phyloP scores from a whole-genome alignment of 2,113 vertebrate species.

The Ibidorhyncha struthersii region DNA sequence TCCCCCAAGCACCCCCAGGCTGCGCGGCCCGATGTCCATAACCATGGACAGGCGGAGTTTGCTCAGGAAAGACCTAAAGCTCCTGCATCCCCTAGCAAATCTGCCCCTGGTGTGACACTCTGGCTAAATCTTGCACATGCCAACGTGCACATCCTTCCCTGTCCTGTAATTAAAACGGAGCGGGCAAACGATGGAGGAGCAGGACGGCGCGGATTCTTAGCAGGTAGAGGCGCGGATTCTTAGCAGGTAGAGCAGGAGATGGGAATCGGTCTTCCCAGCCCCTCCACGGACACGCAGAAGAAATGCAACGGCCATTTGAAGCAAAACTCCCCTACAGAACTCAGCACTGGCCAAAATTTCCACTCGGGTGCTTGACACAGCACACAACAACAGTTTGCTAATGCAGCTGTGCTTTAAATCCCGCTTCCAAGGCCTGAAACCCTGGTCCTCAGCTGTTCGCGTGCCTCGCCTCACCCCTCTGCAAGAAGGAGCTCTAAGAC shows the following conservation, averaged over 20 bases:
- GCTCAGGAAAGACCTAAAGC: neutral
- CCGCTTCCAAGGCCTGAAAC: neutral
- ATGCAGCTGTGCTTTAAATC: neutral
- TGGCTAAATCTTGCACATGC: neutral
- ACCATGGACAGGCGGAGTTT: neutral
- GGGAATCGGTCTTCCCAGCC: neutral
- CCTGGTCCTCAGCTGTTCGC: neutral
- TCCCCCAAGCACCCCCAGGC: neutral
- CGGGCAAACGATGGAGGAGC: neutral
- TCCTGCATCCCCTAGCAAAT: neutral
- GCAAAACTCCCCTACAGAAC: neutral
- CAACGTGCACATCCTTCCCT: neutral
- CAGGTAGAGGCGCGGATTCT: neutral
- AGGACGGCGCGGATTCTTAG: neutral
- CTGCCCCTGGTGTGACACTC: no score
- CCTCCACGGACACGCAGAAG: neutral
- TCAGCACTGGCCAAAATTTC: neutral
- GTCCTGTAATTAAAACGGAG: neutral
- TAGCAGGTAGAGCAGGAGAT: neutral
- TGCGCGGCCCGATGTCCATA: neutral
- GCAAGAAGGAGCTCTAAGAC: neutral
- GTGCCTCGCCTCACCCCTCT: neutral
- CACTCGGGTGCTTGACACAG: neutral
- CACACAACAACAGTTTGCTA: neutral
- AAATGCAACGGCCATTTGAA: neutral